phyloP scores from a whole-genome alignment of 2,888 invertebrate species.

The Acrobasis repandana region DNA sequence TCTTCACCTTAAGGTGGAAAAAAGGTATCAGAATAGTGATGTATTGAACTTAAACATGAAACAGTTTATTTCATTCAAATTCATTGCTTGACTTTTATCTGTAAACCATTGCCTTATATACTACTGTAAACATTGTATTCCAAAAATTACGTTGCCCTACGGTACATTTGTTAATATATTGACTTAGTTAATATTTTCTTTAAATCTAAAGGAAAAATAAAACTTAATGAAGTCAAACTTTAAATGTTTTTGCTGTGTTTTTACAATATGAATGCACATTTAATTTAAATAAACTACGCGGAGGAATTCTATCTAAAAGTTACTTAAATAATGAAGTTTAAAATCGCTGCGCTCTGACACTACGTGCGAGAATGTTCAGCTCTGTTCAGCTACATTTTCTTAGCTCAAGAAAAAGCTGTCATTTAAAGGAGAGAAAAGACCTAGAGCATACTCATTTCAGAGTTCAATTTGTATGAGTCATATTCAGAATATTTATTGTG shows the following conservation, averaged over 20 bases:
- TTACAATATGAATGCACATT: constrained; percentile 1
- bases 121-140: too few relatives aligned
- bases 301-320: constrained; percentile 17
- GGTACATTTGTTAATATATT: too few relatives aligned
- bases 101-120: too few relatives aligned
- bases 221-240: background rate
- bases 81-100: too few relatives aligned
- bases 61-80: too few relatives aligned
- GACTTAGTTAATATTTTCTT: too few relatives aligned
- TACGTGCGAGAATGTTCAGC: constrained; percentile 19
- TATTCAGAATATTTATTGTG: too few relatives aligned
- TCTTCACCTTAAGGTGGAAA: too few relatives aligned
- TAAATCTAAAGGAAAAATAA: background rate
- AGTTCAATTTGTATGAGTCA: background rate
- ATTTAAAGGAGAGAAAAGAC: constrained; percentile 22
- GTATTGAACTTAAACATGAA: too few relatives aligned
- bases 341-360: constrained; percentile 15
- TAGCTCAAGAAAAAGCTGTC: constrained; percentile 20
- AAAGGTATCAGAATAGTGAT: too few relatives aligned
- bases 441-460: constrained; percentile 15
- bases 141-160: too few relatives aligned
- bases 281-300: constrained; percentile 18
- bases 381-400: constrained; percentile 22
- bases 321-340: constrained; percentile 20
- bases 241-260: background rate